Conservation (phyloP, 2,888 invertebrate species). For the Drosophila neutralis region DNA sequence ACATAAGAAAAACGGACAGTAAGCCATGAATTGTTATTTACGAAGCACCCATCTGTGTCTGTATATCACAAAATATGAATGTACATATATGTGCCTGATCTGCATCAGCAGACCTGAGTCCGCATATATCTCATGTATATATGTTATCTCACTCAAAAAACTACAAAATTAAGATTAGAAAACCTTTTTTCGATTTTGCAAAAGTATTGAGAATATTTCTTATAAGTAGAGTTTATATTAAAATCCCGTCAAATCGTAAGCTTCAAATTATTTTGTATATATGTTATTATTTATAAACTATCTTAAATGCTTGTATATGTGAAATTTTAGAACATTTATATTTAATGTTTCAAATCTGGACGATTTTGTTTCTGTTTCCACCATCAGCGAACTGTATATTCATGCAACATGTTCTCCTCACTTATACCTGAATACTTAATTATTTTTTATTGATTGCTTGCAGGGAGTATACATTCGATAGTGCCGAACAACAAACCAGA, state of each 20-base stretch:
- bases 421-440: background rate
- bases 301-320: background rate
- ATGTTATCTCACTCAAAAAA: background rate
- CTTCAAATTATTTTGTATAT: background rate
- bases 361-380: background rate
- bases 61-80: background rate
- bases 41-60: background rate
- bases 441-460: background rate
- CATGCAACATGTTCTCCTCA: background rate
- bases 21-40: background rate
- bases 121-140: background rate
- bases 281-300: background rate
- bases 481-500: too few relatives aligned
- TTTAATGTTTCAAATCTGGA: background rate
- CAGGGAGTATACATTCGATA: background rate
- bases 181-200: background rate
- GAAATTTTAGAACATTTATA: background rate
- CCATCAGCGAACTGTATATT: background rate
- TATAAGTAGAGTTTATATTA: background rate
- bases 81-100: background rate
- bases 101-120: background rate
- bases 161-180: background rate
- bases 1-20: fast-evolving
- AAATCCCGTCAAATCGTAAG: background rate
- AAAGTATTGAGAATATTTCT: background rate